phyloP scores from a whole-genome alignment of 2,888 invertebrate species.

The Ephialtes manifestator region DNA sequence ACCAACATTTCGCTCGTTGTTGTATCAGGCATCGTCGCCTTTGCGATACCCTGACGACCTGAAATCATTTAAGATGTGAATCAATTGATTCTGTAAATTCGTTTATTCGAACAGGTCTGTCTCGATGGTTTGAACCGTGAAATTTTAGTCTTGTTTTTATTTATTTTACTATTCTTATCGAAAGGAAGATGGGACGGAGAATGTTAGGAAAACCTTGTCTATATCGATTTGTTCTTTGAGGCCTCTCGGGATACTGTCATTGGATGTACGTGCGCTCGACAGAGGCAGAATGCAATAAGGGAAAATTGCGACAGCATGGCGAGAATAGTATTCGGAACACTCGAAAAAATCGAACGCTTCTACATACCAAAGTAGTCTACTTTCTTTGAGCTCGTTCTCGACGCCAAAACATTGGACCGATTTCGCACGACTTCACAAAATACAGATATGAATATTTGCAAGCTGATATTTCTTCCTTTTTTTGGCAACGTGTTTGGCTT shows the following conservation, averaged over 20 bases:
- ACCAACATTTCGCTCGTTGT: constrained; percentile 72
- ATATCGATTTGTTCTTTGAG: constrained; percentile 31
- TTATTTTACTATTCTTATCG: constrained; percentile 1
- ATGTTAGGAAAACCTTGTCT: constrained; percentile 7
- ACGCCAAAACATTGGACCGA: not conserved
- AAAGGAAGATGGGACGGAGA: not conserved
- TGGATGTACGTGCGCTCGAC: constrained; percentile 18
- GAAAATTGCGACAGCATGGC: constrained; percentile 34
- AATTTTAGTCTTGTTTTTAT: not conserved
- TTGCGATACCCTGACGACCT: constrained; percentile 80
- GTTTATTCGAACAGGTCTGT: not conserved
- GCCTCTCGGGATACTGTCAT: constrained; percentile 21
- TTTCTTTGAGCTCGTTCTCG: not conserved
- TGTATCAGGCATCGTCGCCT: constrained; percentile 67
- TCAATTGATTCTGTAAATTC: not conserved
- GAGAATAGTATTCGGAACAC: constrained; percentile 12
- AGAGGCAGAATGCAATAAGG: constrained; percentile 33
- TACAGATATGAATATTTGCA: not conserved
- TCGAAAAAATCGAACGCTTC: constrained; percentile 26
- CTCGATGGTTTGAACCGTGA: not conserved
- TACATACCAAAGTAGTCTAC: constrained; percentile 11
- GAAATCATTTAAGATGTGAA: constrained; percentile 50
- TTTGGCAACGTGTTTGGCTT: not conserved
- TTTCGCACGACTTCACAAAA: not conserved
- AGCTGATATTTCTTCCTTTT: not conserved